Base-by-base conservation (phyloP, 2,113 vertebrate species). In the Myanophis thanlyinensis region DNA sequence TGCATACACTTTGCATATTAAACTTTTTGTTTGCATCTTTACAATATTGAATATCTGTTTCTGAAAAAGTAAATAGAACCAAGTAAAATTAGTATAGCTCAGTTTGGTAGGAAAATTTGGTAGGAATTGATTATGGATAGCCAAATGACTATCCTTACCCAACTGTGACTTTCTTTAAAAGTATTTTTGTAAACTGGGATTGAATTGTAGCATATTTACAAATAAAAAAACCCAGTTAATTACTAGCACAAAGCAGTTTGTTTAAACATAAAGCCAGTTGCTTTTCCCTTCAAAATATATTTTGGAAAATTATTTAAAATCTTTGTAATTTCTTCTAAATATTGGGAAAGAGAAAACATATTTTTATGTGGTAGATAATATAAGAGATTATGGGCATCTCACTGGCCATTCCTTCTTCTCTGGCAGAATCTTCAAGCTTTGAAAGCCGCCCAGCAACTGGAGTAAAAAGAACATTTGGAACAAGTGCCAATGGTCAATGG, bases 401-500 rank as follows among this genome's bases (percentile, higher is more conserved):
- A 1, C 0, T 59, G 5, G 89, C 4, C 0, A 0, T 85, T 86
- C 0, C 10, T 0, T 94, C 15, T 87, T 0, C 20, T 18, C n/a
- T 95, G 51, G 25, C 95, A 98, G 97, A 97, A 85, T 35, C 94
- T 27, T 89, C 93, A 2, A 86, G 94, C 27, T 91, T 95, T 2
- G 97, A 97, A 87, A 96, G 90, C 88, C 96, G 94, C 92, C 94
- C 93, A 94, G 62, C 95, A 1, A 89, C 47, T 0, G 96, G 94
- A 88, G 95, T 96, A 4, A 84, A 92, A 56, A 93, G 95, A 91
- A 96, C 92, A 46, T 96, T 97, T 23, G 92, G 94, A 56, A 91
- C 95, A 90, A 96, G 96, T 73, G 96, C 96, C 94, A 98, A 98
- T 0, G 97, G 98, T 92, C 97, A 98, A 62, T 97, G 97, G 97